Conservation (phyloP, 2,113 vertebrate genomes). For the Vidua chalybeata region DNA sequence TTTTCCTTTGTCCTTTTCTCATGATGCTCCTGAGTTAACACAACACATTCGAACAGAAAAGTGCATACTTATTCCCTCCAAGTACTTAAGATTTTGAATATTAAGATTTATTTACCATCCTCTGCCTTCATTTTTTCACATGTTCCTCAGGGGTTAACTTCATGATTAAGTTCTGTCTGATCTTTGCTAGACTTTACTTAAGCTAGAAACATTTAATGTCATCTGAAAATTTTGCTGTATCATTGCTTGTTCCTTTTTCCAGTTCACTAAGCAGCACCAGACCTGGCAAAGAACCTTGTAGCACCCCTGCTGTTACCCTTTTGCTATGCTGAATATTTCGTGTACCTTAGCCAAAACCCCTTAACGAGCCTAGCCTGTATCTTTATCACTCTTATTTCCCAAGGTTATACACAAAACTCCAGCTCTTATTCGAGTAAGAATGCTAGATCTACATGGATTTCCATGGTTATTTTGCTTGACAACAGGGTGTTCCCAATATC, state of each 20-base stretch:
- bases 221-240: slow-evolving; percentile 56
- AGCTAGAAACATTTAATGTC: not conserved
- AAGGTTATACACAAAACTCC: not conserved
- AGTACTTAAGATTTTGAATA: not conserved
- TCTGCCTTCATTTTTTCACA: not conserved
- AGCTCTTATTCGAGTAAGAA: not conserved
- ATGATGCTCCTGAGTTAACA: not conserved
- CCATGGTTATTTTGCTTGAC: not conserved
- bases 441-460: not conserved
- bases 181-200: not conserved
- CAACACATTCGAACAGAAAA: not conserved
- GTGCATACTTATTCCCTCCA: not conserved
- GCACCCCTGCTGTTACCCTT: slow-evolving; percentile 18
- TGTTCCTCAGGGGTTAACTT: not conserved
- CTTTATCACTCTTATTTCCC: not conserved
- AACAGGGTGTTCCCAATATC: not conserved
- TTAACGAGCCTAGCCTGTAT: not conserved
- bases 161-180: not conserved
- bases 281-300: not conserved
- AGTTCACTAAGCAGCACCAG: slow-evolving; percentile 41
- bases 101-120: not conserved
- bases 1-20: not conserved
- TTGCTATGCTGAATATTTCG: not conserved
- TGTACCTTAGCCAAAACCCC: not conserved
- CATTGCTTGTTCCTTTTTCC: not conserved